Evolutionary conservation across 2,888 invertebrate genomes (phyloP), one percentile per base, ranked within the genome.

Genomic region (Himalopsyche kuldschensis): DNA sequence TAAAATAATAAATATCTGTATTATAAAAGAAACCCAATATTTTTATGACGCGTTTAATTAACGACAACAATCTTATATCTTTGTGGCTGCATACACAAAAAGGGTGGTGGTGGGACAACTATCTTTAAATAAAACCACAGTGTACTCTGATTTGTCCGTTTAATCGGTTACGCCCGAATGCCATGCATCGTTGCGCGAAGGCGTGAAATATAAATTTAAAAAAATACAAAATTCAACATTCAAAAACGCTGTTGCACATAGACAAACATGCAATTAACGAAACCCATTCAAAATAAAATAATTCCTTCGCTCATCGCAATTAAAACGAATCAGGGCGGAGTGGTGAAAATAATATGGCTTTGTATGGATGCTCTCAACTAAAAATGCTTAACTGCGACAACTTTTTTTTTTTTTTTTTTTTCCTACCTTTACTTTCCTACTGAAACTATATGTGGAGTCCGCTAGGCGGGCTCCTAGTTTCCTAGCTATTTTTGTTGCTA

Each of bases 181-280:
- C 30, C 75, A 75, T 31, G 17, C 75, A 41, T 31, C 69, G 20
- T 24, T 69, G 20, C 80, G 31, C 63, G 55, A 78, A 10, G 27
- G 78, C 75, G 32, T n/a, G 31, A 75, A 30, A 69, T n/a, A 27
- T 30, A 75, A 20, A 27, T n/a, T 6, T 30, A 11, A 75, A 75
- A 31, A 75, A 31, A 20, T 20, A 32, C 75, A 75, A 75, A 27
- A 75, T 31, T 75, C n/a, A n/a, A 75, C 75, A 75, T 55, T 55
- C 55, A 75, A 75, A 75, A 75, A 75, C 75, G 75, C n/a, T 32
- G 31, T 46, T 46, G 46, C n/a, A 78, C 48, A 78, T 78, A 78
- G 47, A 78, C 78, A 78, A 47, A 78, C 78, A 48, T 78, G 78
- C 78, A 78, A 78, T 78, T 78, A 78, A 46, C 46, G 24, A 20